Conservation (phyloP, 1,140 invertebrate genomes). For the Sitodiplosis mosellana region DNA sequence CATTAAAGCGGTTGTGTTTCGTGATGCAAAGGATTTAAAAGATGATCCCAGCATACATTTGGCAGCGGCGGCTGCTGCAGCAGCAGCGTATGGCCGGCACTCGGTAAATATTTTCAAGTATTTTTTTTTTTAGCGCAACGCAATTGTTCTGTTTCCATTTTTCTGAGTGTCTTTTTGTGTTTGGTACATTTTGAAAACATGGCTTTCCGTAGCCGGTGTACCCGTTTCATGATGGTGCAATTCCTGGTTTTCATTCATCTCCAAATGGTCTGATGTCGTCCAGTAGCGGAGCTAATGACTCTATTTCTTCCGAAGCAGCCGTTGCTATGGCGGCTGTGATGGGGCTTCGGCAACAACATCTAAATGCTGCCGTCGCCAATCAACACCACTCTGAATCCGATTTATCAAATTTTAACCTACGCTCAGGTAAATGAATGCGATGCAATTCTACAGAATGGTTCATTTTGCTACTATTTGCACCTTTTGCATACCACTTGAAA, state of each 20-base stretch:
- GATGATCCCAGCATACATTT: conserved; percentile 30
- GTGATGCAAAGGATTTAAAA: conserved; percentile 58
- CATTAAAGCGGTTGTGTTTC: conserved; percentile 77
- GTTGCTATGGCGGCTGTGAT: conserved; percentile 29
- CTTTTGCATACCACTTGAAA: too few species aligned
- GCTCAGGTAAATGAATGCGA: conserved; percentile 12
- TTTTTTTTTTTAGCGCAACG: not conserved
- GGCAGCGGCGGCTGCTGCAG: conserved; percentile 7
- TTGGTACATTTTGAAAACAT: not conserved
- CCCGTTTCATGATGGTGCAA: conserved; percentile 20
- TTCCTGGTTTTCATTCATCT: conserved; percentile 17
- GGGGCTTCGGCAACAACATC: conserved; percentile 51
- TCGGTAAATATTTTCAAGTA: conserved; percentile 13
- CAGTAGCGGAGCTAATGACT: not conserved
- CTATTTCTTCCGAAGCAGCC: conserved; percentile 23
- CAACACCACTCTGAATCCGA: conserved; percentile 27
- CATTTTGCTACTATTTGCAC: too few species aligned
- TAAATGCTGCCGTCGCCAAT: conserved; percentile 45
- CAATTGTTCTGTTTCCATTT: not conserved
- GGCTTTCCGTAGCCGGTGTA: conserved; percentile 16
- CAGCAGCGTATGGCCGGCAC: conserved; percentile 19
- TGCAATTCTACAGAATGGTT: too few species aligned
- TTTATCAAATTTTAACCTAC: conserved; percentile 17
- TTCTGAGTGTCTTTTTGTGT: not conserved
- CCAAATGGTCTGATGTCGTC: conserved; percentile 12